A percentile compares a stretch with the other conserved stretches of the same genome.
Conservation (phyloP, 53 echinoderm and acorn worm species). For the Paelopatides confundens region DNA sequence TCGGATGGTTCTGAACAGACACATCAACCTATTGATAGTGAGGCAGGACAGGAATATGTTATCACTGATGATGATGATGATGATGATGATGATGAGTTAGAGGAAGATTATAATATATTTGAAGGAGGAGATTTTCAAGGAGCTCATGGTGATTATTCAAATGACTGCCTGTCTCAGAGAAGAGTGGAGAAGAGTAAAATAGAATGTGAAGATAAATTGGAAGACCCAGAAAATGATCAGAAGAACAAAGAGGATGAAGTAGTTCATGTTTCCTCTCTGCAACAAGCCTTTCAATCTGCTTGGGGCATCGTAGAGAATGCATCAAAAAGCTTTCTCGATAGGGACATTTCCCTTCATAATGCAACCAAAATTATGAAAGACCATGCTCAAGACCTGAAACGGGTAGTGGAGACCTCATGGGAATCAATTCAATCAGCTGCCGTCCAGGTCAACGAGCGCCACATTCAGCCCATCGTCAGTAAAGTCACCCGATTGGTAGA, state of each 20-base stretch:
- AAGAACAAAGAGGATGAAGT: background rate
- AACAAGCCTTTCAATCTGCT: conserved; percentile 29
- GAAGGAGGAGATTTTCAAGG: background rate
- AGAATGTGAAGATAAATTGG: background rate
- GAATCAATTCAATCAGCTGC: conserved; percentile 3
- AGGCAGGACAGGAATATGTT: background rate
- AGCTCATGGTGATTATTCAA: background rate
- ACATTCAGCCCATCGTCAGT: conserved; percentile 13
- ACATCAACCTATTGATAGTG: background rate
- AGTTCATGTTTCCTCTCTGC: background rate
- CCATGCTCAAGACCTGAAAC: background rate
- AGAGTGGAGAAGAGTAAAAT: background rate
- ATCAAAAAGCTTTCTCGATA: background rate
- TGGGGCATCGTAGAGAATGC: conserved; percentile 41
- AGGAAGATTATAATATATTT: background rate
- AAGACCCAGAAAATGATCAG: background rate
- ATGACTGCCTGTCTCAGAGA: background rate
- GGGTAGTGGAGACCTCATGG: background rate
- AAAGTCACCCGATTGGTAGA: conserved; percentile 1
- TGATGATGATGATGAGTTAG: too few species aligned
- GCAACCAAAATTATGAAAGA: conserved; percentile 21
- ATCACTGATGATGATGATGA: too few species aligned
- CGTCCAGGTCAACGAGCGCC: background rate
- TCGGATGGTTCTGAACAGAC: too few species aligned
- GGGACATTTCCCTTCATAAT: conserved; percentile 36